Evolutionary conservation across 2,888 invertebrate genomes (phyloP).

Genomic region (Cephonodes hylas): DNA sequence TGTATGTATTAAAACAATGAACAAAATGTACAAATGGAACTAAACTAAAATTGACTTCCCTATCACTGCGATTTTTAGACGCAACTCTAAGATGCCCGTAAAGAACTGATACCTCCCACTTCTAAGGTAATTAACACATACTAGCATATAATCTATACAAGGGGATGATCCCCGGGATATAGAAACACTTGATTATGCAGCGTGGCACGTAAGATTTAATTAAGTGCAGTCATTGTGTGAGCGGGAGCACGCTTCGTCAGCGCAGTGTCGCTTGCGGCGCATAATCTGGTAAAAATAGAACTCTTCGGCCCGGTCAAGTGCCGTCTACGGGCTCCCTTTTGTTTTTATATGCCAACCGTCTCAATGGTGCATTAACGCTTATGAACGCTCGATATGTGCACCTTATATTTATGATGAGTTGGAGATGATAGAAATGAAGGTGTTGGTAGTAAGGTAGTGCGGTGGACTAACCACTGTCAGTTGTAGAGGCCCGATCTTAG

Average conservation of each 20-base stretch:
- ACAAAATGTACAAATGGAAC: too few relatives aligned
- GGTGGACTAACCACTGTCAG: too few relatives aligned
- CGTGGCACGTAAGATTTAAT: conserved; percentile 25
- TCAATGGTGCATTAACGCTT: not conserved
- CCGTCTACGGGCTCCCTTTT: conserved; percentile 21
- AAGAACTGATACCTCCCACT: too few relatives aligned
- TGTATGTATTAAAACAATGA: too few relatives aligned
- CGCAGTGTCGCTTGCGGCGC: conserved; percentile 42
- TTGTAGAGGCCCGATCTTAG: too few relatives aligned
- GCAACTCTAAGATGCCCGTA: too few relatives aligned
- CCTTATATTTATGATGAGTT: not conserved
- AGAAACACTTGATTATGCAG: conserved; percentile 13
- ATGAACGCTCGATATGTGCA: not conserved
- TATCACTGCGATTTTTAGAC: too few relatives aligned
- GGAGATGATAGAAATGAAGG: not conserved
- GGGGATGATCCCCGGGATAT: conserved; percentile 3
- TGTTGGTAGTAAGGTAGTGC: too few relatives aligned
- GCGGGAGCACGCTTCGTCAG: conserved; percentile 30
- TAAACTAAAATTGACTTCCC: too few relatives aligned
- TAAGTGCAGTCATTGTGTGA: conserved; percentile 27
- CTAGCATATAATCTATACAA: too few relatives aligned
- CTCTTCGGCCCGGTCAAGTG: conserved; percentile 33
- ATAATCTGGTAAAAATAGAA: conserved; percentile 75
- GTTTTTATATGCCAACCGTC: conserved; percentile 11
- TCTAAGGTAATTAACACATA: too few relatives aligned